Evolutionary conservation across 1,140 invertebrate genomes (phyloP).

Genomic region (Ladona fulva): DNA sequence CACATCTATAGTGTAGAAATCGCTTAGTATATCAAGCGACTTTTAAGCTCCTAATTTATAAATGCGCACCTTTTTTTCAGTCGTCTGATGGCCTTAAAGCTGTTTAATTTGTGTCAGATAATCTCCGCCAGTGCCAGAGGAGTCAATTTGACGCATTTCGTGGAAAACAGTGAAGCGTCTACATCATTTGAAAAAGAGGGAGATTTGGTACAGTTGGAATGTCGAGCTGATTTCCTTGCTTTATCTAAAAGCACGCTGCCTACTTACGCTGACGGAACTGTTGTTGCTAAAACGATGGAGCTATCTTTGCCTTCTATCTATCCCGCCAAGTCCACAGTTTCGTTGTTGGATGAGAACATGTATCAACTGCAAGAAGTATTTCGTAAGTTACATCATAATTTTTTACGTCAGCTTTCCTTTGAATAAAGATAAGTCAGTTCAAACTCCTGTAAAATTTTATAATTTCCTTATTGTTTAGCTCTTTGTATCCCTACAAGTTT

Average conservation of each 20-base stretch:
- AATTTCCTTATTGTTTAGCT: too few relatives aligned
- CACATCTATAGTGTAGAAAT: too few relatives aligned
- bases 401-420: too few relatives aligned
- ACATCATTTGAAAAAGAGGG: constrained; percentile 46
- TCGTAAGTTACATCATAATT: constrained; percentile 48
- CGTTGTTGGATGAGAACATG: constrained; percentile 52
- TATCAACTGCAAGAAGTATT: constrained; percentile 51
- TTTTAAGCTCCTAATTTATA: too few relatives aligned
- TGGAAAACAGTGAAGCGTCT: constrained; percentile 45
- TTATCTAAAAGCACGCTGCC: constrained; percentile 49
- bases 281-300: constrained; percentile 30
- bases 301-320: constrained; percentile 54
- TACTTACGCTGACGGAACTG: constrained; percentile 40
- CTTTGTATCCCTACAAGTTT: too few relatives aligned
- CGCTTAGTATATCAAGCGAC: too few relatives aligned
- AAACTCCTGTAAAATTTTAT: too few relatives aligned
- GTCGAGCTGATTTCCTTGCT: constrained; percentile 52
- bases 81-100: constrained; percentile 53
- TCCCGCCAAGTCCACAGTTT: constrained; percentile 59
- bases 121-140: constrained; percentile 35
- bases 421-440: too few relatives aligned
- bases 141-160: constrained; percentile 26
- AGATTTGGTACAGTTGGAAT: constrained; percentile 52
- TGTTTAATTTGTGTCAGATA: constrained; percentile 61
- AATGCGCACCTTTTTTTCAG: constrained; percentile 40